Conservation (phyloP, 2,113 vertebrate genomes). For the Mungos mungo region DNA sequence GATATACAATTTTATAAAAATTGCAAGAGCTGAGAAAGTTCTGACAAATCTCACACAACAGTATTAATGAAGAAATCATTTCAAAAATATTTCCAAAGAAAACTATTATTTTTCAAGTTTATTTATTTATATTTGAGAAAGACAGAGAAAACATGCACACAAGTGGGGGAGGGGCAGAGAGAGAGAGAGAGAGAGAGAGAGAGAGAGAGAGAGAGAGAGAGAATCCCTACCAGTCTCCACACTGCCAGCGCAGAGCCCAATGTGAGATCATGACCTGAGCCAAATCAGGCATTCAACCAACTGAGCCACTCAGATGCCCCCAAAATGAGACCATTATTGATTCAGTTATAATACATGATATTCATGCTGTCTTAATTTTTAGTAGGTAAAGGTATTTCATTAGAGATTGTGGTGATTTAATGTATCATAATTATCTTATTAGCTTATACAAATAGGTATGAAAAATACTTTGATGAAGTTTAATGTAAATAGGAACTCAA, state of each 20-base stretch:
- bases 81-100: not conserved
- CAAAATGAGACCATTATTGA: not conserved
- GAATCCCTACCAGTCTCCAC: no score
- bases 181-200: no score
- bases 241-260: no score
- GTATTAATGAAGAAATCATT: not conserved
- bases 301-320: no score
- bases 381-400: not conserved
- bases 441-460: not conserved
- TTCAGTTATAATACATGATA: not conserved
- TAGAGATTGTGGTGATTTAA: not conserved
- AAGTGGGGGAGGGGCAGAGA: no score
- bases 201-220: no score
- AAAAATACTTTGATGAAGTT: not conserved
- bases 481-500: not conserved
- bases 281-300: no score
- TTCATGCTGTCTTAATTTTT: not conserved
- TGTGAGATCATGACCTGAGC: no score
- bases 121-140: no score
- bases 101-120: no score
- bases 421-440: not conserved
- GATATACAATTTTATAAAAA: not conserved
- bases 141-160: no score
- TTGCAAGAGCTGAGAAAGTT: not conserved
- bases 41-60: not conserved